Evolutionary conservation across 2,888 invertebrate species (phyloP).

Genomic region (Ectemnius continuus): DNA sequence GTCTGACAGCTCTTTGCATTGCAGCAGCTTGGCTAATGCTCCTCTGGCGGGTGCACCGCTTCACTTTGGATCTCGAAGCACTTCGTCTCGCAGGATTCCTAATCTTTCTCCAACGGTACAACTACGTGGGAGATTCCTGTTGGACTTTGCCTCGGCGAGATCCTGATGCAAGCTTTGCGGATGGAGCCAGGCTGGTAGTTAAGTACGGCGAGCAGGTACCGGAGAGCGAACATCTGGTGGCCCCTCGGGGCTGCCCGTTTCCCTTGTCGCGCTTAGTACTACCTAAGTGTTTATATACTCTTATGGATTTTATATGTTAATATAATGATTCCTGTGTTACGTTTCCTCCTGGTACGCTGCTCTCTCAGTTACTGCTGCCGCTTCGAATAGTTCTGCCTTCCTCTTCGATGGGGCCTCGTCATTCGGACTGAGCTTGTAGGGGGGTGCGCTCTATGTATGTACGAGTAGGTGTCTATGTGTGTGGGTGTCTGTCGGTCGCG

Average conservation of each 20-base stretch:
- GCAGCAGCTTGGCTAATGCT: too few relatives aligned
- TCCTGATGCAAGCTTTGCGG: constrained; percentile 21
- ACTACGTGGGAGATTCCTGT: constrained; percentile 17
- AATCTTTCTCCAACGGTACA: neutral
- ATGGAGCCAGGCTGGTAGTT: constrained; percentile 39
- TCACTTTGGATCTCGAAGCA: neutral
- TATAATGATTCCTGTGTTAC: constrained; percentile 22
- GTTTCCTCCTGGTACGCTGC: neutral
- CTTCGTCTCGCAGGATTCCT: neutral
- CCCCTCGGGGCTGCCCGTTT: neutral
- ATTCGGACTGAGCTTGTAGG: too few relatives aligned
- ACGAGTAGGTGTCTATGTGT: constrained; percentile 10
- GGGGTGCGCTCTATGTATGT: constrained; percentile 6
- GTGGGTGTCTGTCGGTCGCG: constrained; percentile 4
- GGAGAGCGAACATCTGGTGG: constrained; percentile 36
- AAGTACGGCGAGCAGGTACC: constrained; percentile 65
- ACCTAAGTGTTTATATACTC: constrained; percentile 36
- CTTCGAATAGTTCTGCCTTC: too few relatives aligned
- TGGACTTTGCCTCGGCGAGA: constrained; percentile 28
- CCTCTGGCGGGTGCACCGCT: too few relatives aligned
- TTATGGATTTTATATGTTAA: constrained; percentile 27
- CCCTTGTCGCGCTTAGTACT: constrained; percentile 60
- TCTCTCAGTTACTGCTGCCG: neutral
- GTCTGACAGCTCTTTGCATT: too few relatives aligned
- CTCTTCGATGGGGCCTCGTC: neutral